Evolutionary conservation across 2,797 vertebrate species (phyloP), one percentile per base, ranked within the genome.

Genomic region (Coregonus ussuriensis): DNA sequence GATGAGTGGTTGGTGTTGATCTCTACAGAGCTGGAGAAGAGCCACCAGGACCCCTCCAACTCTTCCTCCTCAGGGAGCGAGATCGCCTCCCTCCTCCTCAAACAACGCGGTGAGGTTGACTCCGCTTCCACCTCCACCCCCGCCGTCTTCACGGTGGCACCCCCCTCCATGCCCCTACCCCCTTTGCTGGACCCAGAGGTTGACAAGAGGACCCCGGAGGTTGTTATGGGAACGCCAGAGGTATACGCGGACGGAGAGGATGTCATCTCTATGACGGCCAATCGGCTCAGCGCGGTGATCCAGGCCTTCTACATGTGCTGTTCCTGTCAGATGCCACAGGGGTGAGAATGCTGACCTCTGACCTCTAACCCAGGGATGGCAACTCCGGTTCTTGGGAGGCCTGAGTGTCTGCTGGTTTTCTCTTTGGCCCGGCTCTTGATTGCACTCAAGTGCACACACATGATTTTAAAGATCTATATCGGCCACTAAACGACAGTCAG

Each of bases 281-380:
- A 92, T 88, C 95, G 98, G 6, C 95, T 99, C 79, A 99, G 98
- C 71, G 97, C 98, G 74, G 98, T 99, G 85, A 99, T 99, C 91
- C 98, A 99, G 89, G 97, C 97, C 25, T 99, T 99, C 91, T 99
- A 99, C 87, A 96, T 99, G 96, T 97, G 97, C 93, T 99, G 97
- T 81, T 99, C 98, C 80, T 99, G 97, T 91, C 98, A 99, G 93
- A 99, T 99, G 97, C 98, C 98, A 82, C 96, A 94, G 73, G 96
- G 97, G 98, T 97, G 93, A 93, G 95, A 68, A 35, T 35, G 41
- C n/a, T 47, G 31, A 69, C 51, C 18, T 37, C 41, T 29, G 9
- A 41, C 41, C 37, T n/a, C n/a, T 71, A 4, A 52, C 6, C 9
- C 25, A 29, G 31, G 29, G 67, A 41, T 41, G 59, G 21, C 1